Percentiles rank a stretch among this genome's conserved stretches.
Evolutionary conservation across 2,888 invertebrate species (phyloP).

Genomic region (Pantelozetes paolii): DNA sequence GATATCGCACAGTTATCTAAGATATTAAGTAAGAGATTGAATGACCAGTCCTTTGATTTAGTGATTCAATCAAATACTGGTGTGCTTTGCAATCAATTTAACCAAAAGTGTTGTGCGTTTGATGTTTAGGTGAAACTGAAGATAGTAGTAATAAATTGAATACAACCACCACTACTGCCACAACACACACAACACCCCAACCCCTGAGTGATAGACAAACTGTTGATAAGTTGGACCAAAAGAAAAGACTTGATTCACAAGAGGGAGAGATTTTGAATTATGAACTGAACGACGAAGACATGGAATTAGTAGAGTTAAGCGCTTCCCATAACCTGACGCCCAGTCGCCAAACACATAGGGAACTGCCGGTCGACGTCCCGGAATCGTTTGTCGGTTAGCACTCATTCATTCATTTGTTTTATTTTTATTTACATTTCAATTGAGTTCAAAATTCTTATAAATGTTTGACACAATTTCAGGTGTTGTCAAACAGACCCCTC

Average conservation of each 20-base stretch:
- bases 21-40: conserved; percentile 37
- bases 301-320: conserved; percentile 29
- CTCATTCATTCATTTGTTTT: not conserved
- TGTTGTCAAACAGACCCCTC: conserved; percentile 81
- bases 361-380: conserved; percentile 98
- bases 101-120: not conserved
- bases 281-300: conserved; percentile 25
- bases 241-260: conserved; percentile 19
- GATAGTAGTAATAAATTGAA: conserved; percentile 18
- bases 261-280: not conserved
- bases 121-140: conserved; percentile 37
- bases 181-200: conserved; percentile 22
- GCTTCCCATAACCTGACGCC: conserved; percentile 29
- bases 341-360: conserved; percentile 64
- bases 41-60: not conserved
- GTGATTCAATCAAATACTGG: not conserved
- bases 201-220: not conserved
- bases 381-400: conserved; percentile 74
- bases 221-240: not conserved
- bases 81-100: not conserved
- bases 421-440: not conserved
- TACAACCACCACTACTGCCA: not conserved
- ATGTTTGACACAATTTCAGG: not conserved
- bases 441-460: not conserved
- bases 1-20: conserved; percentile 43